A percentile compares a stretch with the other conserved stretches of the same genome.
These are phyloP conservation scores for Drosophila sordidapex DNA, from an alignment of 2,888 invertebrate species.

Conservation along the genomic window DNA sequence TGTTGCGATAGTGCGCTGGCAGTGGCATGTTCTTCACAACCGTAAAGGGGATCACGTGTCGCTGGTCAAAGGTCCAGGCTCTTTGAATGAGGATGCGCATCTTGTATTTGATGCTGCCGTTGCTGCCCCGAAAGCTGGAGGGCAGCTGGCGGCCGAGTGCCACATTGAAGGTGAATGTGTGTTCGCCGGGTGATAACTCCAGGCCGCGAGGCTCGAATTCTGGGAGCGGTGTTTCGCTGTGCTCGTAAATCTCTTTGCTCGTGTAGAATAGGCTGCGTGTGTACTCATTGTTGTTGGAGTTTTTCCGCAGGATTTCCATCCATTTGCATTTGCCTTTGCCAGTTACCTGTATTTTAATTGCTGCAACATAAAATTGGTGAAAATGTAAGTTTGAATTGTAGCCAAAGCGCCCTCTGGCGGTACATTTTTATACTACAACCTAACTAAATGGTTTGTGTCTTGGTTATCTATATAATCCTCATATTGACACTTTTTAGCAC, in stretches of 20 bases:
- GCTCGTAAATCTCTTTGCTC: conserved; percentile 83
- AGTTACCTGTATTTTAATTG: conserved; percentile 83
- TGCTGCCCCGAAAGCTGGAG: conserved; percentile 83
- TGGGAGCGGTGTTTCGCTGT: conserved; percentile 79
- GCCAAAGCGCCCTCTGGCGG: conserved; percentile 3
- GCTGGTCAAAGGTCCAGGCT: conserved; percentile 84
- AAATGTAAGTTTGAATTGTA: not conserved
- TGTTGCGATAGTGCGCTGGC: conserved; percentile 63
- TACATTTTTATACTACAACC: not conserved
- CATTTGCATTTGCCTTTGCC: conserved; percentile 85
- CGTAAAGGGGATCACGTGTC: conserved; percentile 82
- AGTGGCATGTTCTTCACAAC: conserved; percentile 81
- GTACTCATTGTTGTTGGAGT: conserved; percentile 79
- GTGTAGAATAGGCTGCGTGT: conserved; percentile 83
- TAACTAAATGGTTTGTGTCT: not conserved
- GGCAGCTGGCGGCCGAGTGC: conserved; percentile 80
- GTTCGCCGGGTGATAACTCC: conserved; percentile 81
- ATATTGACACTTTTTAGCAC: not conserved
- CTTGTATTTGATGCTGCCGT: conserved; percentile 84
- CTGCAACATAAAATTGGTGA: conserved; percentile 54
- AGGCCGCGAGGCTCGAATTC: conserved; percentile 83
- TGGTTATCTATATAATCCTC: not conserved
- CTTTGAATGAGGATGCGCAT: conserved; percentile 83
- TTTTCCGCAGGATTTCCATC: conserved; percentile 84
- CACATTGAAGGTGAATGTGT: conserved; percentile 81